Evolutionary conservation across 2,797 vertebrate species (phyloP), one percentile per base, ranked within the genome.

Genomic region (Betta splendens): DNA sequence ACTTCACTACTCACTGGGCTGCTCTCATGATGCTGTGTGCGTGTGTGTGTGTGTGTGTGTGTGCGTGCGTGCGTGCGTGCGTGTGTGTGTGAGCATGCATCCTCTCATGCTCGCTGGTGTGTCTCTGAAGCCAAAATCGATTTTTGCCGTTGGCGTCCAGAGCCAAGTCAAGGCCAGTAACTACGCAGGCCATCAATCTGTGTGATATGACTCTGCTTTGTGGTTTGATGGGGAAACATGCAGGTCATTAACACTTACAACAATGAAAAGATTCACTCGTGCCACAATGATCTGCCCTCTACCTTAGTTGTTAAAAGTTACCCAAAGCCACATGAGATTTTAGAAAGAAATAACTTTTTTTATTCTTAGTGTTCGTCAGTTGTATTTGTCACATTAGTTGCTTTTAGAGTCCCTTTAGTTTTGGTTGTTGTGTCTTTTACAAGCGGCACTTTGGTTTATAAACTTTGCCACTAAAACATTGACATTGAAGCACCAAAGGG

Each of bases 121-220:
- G 47, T 60, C 37, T 40, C 12, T 15, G 2, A 31, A 50, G 58
- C 49, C 15, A 6, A 53, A 49, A 81, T 86, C 5, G 43, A 72
- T 80, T 80, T 76, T 74, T 5, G 65, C 65, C 40, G 0, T 48
- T 51, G 62, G 70, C 61, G 48, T 63, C 4, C 10, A 52, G 44
- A 15, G 5, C 44, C 10, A 40, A 72, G 57, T 25, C 46, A 23
- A 71, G 46, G 55, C 52, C 32, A 23, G 32, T 49, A 37, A 47
- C 43, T 36, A 20, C 15, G 31, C 9, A 31, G 22, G 26, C 54
- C 62, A 80, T 85, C 53, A 63, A 23, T 80, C 72, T 69, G 29
- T 29, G 18, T 59, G 45, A 57, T 40, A n/a, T 29, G 16, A 48
- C 33, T 70, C n/a, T 22, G 49, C 23, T 58, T 64, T 32, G 25